Evolutionary conservation across 2,888 invertebrate genomes (phyloP), one percentile per base, ranked within the genome.

Genomic region (Galeruca laticollis): DNA sequence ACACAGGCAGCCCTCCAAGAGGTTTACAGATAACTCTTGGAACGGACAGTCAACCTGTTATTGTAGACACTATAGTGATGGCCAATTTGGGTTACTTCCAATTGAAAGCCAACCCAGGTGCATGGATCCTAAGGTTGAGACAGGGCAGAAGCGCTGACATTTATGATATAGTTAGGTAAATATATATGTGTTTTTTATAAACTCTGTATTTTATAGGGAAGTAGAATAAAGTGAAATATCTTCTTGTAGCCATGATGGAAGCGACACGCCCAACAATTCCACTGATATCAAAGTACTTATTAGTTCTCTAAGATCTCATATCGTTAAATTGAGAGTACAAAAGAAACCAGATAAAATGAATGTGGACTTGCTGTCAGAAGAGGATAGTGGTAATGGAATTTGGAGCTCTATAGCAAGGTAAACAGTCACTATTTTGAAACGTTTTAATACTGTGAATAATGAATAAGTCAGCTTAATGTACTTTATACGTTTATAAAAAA

Each of bases 11-110:
- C 76, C 98, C 98, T 0, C 99, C 99, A 0, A 89, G 99, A 75
- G 99, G 99, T 0, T 88, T 99, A n/a, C 99, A 99, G 87, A 93
- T 99, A 70, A 94, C 95, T 3, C 87, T 99, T 60, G 98, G 98
- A 54, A 94, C 96, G 0, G 90, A 93, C 72, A 88, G 88, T n/a
- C 87, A 90, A 69, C 92, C 94, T 0, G 90, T 92, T 6, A 89
- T 92, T 76, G 94, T 95, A 77, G 99, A 99, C 86, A 99, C 99
- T 18, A 99, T 99, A 78, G 99, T 99, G n/a, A 99, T 99, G 99
- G 99, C 99, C 6, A 99, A 99, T 87, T 88, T 99, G 77, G 99
- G 99, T 13, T 99, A 99, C 86, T 99, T 99, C 88, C 97, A 97
- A 87, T 87, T 99, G 35, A 99, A 99, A 87, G 99, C 99, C 0